Percentiles rank a stretch among this genome's conserved stretches.
These are phyloP conservation scores for Nudaria mundana DNA, from an alignment of 2,888 invertebrate genomes.

Conservation along the genomic window DNA sequence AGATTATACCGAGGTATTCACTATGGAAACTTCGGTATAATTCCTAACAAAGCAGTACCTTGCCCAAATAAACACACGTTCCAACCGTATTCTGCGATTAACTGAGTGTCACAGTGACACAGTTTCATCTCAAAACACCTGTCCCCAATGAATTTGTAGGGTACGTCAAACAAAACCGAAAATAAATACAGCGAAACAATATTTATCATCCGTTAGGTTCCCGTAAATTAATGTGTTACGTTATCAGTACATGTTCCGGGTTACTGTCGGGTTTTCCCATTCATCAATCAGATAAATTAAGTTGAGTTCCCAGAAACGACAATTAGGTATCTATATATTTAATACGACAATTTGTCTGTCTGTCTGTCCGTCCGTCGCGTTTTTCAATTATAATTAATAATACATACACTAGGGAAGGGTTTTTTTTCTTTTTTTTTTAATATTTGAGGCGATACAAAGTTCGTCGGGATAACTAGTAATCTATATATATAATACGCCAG, in stretches of 20 bases:
- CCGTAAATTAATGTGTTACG: constrained; percentile 57
- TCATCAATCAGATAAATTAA: constrained; percentile 75
- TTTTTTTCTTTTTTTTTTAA: too few species aligned
- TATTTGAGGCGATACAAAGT: too few species aligned
- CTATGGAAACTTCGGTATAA: too few species aligned
- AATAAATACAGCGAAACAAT: constrained; percentile 37
- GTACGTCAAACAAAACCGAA: constrained; percentile 30
- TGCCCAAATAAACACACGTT: constrained; percentile 3
- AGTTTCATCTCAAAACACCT: constrained; percentile 19
- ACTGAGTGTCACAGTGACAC: constrained; percentile 11
- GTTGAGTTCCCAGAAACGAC: constrained; percentile 66
- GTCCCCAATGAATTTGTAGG: constrained; percentile 15
- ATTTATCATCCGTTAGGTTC: constrained; percentile 43
- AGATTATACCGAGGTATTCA: too few species aligned
- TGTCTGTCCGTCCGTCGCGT: too few species aligned
- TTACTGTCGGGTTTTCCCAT: constrained; percentile 42
- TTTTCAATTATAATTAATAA: too few species aligned
- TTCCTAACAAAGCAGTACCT: background rate
- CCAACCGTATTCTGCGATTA: constrained; percentile 10
- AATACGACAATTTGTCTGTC: constrained; percentile 70
- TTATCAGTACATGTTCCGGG: constrained; percentile 61
- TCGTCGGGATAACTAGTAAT: too few species aligned
- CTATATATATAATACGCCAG: too few species aligned
- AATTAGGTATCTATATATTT: constrained; percentile 67
- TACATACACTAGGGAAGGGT: too few species aligned